These are phyloP conservation scores for Labia minor DNA, from an alignment of 2,888 invertebrate species.

Conservation along the genomic window DNA sequence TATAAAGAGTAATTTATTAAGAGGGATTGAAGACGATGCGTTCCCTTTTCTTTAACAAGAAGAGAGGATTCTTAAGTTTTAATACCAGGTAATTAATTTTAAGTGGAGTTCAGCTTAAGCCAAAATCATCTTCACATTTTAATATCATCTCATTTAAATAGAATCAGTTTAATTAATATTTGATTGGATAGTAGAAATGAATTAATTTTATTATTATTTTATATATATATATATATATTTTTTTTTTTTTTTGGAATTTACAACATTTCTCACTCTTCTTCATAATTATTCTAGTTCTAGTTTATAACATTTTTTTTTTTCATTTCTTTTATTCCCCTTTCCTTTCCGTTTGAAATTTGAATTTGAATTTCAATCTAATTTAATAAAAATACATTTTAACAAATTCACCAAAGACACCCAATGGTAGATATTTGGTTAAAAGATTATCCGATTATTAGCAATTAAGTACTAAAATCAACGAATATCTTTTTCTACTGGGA, in stretches of 20 bases:
- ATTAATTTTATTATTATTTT: background rate
- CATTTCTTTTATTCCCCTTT: too few species aligned
- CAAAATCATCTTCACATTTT: background rate
- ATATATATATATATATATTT: background rate
- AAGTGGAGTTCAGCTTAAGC: background rate
- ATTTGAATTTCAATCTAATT: too few species aligned
- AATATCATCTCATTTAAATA: background rate
- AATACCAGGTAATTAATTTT: background rate
- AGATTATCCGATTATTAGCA: too few species aligned
- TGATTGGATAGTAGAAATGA: background rate
- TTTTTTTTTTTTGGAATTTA: background rate
- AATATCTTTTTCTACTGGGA: background rate
- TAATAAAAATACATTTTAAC: too few species aligned
- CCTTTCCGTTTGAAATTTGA: too few species aligned
- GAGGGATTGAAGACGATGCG: background rate
- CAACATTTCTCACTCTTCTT: too few species aligned
- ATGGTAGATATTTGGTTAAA: too few species aligned
- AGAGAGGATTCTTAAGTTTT: background rate
- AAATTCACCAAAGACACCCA: too few species aligned
- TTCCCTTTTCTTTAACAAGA: background rate
- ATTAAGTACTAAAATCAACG: too few species aligned
- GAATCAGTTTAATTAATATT: background rate
- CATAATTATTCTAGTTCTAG: too few species aligned
- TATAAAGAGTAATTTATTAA: background rate
- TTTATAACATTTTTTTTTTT: too few species aligned